These are phyloP conservation scores for Galagoides demidoff DNA, from an alignment of 2,797 vertebrate species.

Conservation along the genomic window DNA sequence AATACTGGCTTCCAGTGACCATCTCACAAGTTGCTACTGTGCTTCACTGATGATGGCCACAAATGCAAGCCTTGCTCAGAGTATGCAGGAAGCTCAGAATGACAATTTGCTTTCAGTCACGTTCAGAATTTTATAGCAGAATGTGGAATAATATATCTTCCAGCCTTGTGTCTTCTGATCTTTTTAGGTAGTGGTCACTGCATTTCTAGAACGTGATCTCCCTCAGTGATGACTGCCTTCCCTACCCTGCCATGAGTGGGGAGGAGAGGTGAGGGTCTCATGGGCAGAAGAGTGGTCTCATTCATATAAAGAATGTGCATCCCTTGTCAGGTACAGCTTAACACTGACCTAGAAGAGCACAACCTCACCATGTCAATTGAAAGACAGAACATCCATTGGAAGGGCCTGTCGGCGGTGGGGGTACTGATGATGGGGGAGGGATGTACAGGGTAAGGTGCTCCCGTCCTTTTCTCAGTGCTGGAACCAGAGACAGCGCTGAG, in stretches of 20 bases:
- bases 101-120: neutral
- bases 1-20: neutral
- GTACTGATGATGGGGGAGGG: rapidly evolving
- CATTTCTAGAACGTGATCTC: neutral
- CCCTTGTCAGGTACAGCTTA: neutral
- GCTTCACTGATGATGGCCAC: neutral
- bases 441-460: too few species aligned
- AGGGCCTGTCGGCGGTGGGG: neutral
- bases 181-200: slow-evolving; percentile 25
- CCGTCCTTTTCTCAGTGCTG: neutral
- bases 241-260: neutral
- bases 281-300: neutral
- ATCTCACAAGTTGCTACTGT: neutral
- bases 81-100: neutral
- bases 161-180: neutral
- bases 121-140: slow-evolving; percentile 7
- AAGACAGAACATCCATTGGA: neutral
- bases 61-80: neutral
- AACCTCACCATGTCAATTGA: neutral
- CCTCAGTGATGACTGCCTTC: neutral
- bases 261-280: neutral
- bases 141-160: neutral
- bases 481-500: neutral
- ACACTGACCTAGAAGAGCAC: neutral
- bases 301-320: neutral